phyloP scores from a whole-genome alignment of 2,113 vertebrate species.

The Parotia lawesii region DNA sequence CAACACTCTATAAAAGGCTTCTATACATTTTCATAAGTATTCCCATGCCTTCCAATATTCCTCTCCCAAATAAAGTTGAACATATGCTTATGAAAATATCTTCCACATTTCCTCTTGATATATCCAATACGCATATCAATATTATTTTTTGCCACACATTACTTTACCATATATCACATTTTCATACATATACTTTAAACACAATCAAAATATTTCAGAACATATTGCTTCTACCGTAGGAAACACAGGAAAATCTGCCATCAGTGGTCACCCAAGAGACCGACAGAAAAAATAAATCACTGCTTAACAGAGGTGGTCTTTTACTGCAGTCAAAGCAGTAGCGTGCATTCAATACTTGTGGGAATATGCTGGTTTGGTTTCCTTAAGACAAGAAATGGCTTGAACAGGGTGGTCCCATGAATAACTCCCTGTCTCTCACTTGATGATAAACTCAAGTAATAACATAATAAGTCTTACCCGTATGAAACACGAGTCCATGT shows the following conservation, averaged over 20 bases:
- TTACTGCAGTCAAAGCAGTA: conserved; percentile 5
- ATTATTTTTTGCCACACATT: conserved; percentile 30
- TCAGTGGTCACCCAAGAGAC: conserved; percentile 21
- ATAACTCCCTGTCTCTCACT: conserved; percentile 37
- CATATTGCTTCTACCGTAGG: not conserved
- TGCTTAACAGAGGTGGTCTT: conserved; percentile 43
- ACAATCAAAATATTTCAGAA: conserved; percentile 20
- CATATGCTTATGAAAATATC: conserved; percentile 33
- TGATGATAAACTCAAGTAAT: conserved; percentile 33
- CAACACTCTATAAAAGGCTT: not conserved
- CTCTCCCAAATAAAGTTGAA: conserved; percentile 1
- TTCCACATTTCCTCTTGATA: conserved; percentile 33
- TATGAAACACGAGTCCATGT: not conserved
- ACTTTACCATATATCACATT: conserved; percentile 19
- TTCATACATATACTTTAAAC: not conserved
- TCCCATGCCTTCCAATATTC: conserved; percentile 4
- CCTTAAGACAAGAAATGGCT: conserved; percentile 23
- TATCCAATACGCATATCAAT: conserved; percentile 6
- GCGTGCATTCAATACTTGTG: not conserved
- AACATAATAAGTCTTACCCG: not conserved
- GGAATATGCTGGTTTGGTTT: conserved; percentile 24
- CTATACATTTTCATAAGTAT: conserved; percentile 15
- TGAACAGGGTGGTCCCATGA: conserved; percentile 42
- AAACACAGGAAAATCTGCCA: conserved; percentile 19
- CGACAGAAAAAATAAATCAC: conserved; percentile 18